Percentiles rank a stretch among this genome's conserved stretches.
Evolutionary conservation across 2,888 invertebrate species (phyloP).

Genomic region (Sarcophaga variegata): DNA sequence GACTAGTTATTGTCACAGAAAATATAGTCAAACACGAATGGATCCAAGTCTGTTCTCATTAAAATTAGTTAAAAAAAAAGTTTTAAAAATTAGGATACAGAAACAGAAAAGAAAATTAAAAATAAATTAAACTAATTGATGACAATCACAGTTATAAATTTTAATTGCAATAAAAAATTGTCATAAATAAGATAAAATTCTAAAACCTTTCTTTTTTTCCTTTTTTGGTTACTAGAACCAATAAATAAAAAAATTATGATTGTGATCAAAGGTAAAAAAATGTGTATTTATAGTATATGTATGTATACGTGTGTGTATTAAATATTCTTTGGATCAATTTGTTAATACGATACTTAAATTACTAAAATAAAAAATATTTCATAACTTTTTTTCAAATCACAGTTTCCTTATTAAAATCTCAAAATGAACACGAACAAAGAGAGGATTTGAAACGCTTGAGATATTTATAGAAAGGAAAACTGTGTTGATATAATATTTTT

Average conservation of each 20-base stretch:
- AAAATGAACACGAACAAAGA: neutral
- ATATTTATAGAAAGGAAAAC: neutral
- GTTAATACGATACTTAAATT: slow-evolving; percentile 1
- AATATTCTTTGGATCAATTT: slow-evolving; percentile 52
- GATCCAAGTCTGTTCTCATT: slow-evolving; percentile 21
- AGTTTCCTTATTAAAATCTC: neutral
- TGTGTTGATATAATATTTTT: neutral
- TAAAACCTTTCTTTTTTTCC: neutral
- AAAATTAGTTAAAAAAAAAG: slow-evolving; percentile 36
- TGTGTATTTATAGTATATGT: neutral
- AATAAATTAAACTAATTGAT: slow-evolving; percentile 42
- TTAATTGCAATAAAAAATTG: slow-evolving; percentile 21
- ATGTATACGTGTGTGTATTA: neutral
- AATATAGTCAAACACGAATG: neutral
- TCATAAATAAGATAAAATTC: slow-evolving; percentile 25
- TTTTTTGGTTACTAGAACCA: neutral
- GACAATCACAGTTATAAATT: slow-evolving; percentile 65
- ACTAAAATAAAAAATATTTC: slow-evolving; percentile 33
- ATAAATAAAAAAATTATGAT: neutral
- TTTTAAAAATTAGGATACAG: neutral
- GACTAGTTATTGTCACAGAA: neutral
- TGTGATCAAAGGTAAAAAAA: slow-evolving; percentile 21
- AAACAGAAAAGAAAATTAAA: slow-evolving; percentile 25
- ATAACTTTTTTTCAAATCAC: neutral
- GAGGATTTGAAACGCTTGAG: neutral